Base-by-base conservation (phyloP, 2,888 invertebrate species). In the Machimus atricapillus region DNA sequence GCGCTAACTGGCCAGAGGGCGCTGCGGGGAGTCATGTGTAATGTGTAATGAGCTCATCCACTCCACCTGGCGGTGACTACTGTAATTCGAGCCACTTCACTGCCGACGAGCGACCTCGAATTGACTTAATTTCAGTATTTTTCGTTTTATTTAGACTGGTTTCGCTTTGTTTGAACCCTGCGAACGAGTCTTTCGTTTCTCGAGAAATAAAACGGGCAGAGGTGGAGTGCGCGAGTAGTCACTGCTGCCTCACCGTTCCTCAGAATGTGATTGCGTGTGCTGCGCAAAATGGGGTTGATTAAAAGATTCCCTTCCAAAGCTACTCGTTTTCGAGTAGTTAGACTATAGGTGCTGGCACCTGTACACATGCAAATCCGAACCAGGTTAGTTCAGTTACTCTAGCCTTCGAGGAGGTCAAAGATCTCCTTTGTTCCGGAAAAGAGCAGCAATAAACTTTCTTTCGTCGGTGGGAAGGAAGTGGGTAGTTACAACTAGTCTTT, bases 61-160 rank as follows among this genome's bases (percentile, higher is more conserved):
- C 19, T 19, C 19, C 66, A 66, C 23, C 27, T 66, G 23, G 66
- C n/a, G 58, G 58, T 23, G n/a, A 52, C 27, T 66, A 27, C 66
- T 56, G 52, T 52, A 81, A 81, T 81, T 81, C 31, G 31, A 43
- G 46, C 52, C 56, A 52, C 46, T 56, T 81, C 23, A n/a, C n/a
- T 79, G 79, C 79, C 79, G 46, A 37, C 31, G 31, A 52, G n/a
- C 81, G 81, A 81, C 81, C 81, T 81, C 81, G 81, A 31, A 81
- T 56, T 81, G 81, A 31, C 79, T 81, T 81, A 56, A 81, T 56
- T 81, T 81, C 81, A 52, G 27, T 31, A 27, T 56, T 40, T 52
- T 52, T 52, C 52, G 27, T 27, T 81, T 81, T 23, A 19, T 43
- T 81, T 81, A 27, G 46, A 81, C 52, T 81, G 9, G 56, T 31